Percentiles rank a stretch among this genome's conserved stretches.
These are phyloP conservation scores for Drosophila rubida DNA, from an alignment of 2,888 invertebrate genomes.

Conservation along the genomic window DNA sequence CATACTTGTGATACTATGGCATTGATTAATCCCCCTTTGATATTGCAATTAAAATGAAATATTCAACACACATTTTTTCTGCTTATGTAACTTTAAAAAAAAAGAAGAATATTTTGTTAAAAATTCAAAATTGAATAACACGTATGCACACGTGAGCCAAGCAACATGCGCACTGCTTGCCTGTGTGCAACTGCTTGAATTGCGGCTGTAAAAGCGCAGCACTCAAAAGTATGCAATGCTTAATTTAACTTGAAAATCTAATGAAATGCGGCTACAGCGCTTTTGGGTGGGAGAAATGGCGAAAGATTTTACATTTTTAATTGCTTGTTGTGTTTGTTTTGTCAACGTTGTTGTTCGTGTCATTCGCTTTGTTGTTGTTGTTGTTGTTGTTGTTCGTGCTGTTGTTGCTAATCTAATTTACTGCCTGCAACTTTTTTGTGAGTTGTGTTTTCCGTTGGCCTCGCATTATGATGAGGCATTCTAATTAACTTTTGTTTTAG, in stretches of 20 bases:
- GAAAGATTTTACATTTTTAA: constrained; percentile 74
- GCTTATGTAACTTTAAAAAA: neutral
- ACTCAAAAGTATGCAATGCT: constrained; percentile 53
- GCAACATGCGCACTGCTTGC: constrained; percentile 23
- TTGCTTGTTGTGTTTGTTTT: constrained; percentile 75
- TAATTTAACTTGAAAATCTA: constrained; percentile 47
- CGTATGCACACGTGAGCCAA: neutral
- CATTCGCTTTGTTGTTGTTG: constrained; percentile 40
- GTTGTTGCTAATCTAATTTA: constrained; percentile 78
- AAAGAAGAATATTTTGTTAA: no score
- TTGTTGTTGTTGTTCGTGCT: constrained; percentile 34
- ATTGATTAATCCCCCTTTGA: neutral
- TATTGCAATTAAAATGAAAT: neutral
- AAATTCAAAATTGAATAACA: neutral
- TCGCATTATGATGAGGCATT: constrained; percentile 76
- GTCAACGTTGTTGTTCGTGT: constrained; percentile 60
- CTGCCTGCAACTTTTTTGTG: constrained; percentile 72
- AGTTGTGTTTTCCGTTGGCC: constrained; percentile 46
- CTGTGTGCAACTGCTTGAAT: constrained; percentile 40
- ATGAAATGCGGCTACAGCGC: constrained; percentile 44
- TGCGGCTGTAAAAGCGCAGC: constrained; percentile 3
- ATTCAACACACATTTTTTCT: neutral
- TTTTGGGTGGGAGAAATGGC: constrained; percentile 5
- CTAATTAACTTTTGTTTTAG: constrained; percentile 80
- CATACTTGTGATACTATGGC: neutral